Conservation (phyloP, 2,113 vertebrate species). For the Pipra filicauda region DNA sequence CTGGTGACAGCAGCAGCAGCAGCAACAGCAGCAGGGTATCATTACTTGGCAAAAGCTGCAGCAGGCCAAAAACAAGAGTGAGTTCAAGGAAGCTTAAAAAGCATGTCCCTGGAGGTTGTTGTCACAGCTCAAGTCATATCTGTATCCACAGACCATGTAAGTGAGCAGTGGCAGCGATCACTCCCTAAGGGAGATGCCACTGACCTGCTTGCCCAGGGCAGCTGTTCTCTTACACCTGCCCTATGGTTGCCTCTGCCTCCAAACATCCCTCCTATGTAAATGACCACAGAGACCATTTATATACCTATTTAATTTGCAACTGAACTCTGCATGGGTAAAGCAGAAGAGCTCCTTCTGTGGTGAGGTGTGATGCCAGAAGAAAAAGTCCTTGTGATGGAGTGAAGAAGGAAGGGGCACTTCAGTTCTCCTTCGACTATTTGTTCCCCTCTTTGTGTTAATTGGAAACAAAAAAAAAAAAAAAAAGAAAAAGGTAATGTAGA, state of each 20-base stretch:
- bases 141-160: not conserved
- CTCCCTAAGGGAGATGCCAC: rapidly evolving
- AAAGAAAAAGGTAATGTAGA: not conserved
- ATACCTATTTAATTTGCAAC: not conserved
- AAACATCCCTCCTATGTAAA: not conserved
- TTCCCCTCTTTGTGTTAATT: not conserved
- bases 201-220: rapidly evolving
- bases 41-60: not conserved
- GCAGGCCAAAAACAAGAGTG: not conserved
- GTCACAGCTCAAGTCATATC: rapidly evolving
- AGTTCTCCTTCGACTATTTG: not conserved
- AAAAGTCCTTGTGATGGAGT: not conserved
- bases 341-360: not conserved
- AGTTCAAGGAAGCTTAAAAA: not conserved
- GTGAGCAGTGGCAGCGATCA: rapidly evolving
- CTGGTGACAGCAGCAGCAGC: not conserved
- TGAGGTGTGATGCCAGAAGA: rapidly evolving
- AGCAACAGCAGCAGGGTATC: not conserved
- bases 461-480: not conserved
- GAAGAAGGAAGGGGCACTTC: not conserved
- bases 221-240: rapidly evolving
- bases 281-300: not conserved
- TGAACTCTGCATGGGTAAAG: not conserved
- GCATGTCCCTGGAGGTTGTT: not conserved
- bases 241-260: not conserved